Percentiles rank a stretch among this genome's conserved stretches.
These are phyloP conservation scores for Habropoda laboriosa DNA, from an alignment of 1,140 invertebrate species.

Conservation along the genomic window DNA sequence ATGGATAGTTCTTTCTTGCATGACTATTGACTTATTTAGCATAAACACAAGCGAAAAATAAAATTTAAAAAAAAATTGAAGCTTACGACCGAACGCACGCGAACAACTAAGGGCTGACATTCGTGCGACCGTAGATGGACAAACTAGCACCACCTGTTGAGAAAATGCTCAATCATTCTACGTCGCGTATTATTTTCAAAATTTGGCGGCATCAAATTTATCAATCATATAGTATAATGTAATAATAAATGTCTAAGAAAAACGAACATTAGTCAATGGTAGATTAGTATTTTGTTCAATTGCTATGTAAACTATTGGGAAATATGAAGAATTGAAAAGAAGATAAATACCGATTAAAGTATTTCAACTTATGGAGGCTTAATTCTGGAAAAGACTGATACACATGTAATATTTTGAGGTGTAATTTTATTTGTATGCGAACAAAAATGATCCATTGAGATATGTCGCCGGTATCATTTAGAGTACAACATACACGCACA, in stretches of 20 bases:
- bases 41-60: not conserved
- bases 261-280: too few relatives aligned
- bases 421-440: constrained; percentile 64
- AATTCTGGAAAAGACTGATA: not conserved
- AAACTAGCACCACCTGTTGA: not conserved
- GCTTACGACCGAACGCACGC: not conserved
- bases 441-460: constrained; percentile 66
- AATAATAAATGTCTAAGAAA: not conserved
- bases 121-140: not conserved
- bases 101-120: not conserved
- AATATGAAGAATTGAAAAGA: not conserved
- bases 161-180: not conserved
- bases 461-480: constrained; percentile 65
- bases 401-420: constrained; percentile 45
- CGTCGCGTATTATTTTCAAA: not conserved
- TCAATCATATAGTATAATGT: too few relatives aligned
- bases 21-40: not conserved
- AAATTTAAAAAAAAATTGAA: not conserved
- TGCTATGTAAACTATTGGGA: too few relatives aligned
- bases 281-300: too few relatives aligned
- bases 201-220: not conserved
- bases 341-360: not conserved
- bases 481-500: constrained; percentile 48
- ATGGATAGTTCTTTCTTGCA: not conserved
- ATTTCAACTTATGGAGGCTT: not conserved